These are phyloP conservation scores for Microtus pennsylvanicus DNA, from an alignment of 2,113 vertebrate genomes.

Conservation along the genomic window DNA sequence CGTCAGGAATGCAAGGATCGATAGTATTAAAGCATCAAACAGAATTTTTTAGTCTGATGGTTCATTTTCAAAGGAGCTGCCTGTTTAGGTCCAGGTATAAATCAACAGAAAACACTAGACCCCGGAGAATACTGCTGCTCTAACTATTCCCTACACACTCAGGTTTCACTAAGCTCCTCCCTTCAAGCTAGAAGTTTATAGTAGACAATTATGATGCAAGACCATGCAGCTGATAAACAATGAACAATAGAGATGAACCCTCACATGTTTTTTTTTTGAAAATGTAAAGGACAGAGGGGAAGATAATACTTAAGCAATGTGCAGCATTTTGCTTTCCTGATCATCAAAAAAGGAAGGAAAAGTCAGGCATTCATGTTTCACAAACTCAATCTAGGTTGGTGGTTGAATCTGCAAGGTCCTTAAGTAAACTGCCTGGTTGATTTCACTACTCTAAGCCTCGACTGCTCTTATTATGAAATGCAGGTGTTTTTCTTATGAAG, in stretches of 20 bases:
- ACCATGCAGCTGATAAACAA: background rate
- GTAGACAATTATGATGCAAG: background rate
- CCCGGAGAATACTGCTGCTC: background rate
- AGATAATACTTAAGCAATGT: background rate
- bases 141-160: too few relatives aligned
- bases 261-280: too few relatives aligned
- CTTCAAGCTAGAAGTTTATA: background rate
- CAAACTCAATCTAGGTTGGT: background rate
- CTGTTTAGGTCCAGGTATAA: background rate
- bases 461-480: background rate
- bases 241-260: too few relatives aligned
- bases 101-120: background rate
- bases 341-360: background rate
- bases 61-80: background rate
- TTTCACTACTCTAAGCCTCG: background rate
- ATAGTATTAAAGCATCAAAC: background rate
- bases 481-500: background rate
- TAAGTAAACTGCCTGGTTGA: background rate
- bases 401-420: background rate
- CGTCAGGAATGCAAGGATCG: background rate
- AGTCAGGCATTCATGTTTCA: background rate
- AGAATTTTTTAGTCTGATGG: background rate
- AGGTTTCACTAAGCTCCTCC: background rate
- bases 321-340: background rate
- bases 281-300: background rate